Evolutionary conservation across 2,888 invertebrate species (phyloP).

Genomic region (Xestia c-nigrum): DNA sequence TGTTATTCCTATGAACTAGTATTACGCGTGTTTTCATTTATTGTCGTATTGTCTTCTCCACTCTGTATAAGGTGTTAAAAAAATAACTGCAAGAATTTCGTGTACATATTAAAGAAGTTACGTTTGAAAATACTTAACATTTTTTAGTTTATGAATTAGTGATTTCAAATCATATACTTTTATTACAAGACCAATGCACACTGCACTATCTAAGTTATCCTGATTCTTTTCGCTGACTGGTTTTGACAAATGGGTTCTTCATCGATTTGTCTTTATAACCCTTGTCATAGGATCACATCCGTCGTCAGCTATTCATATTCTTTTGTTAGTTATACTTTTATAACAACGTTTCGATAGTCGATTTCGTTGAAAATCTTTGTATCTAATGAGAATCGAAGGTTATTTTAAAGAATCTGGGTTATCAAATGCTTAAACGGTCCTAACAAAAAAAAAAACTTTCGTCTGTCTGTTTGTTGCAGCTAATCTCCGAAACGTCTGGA

Average conservation of each 20-base stretch:
- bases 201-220: constrained; percentile 37
- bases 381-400: not conserved
- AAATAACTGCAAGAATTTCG: no score
- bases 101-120: not conserved
- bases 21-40: no score
- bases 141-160: not conserved
- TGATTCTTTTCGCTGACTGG: constrained; percentile 46
- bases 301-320: not conserved
- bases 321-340: not conserved
- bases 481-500: no score
- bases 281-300: constrained; percentile 27
- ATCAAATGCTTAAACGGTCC: no score
- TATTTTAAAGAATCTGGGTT: not conserved
- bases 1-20: no score
- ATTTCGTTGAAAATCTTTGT: not conserved
- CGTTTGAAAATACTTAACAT: not conserved
- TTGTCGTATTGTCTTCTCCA: no score
- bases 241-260: constrained; percentile 56
- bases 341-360: not conserved
- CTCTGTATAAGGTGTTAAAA: no score
- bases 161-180: not conserved
- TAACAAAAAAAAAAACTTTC: no score
- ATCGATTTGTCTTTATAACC: constrained; percentile 54
- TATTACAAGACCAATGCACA: not conserved
- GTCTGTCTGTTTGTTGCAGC: no score